Evolutionary conservation across 2,113 vertebrate genomes (phyloP).

Genomic region (Scolopax mira): DNA sequence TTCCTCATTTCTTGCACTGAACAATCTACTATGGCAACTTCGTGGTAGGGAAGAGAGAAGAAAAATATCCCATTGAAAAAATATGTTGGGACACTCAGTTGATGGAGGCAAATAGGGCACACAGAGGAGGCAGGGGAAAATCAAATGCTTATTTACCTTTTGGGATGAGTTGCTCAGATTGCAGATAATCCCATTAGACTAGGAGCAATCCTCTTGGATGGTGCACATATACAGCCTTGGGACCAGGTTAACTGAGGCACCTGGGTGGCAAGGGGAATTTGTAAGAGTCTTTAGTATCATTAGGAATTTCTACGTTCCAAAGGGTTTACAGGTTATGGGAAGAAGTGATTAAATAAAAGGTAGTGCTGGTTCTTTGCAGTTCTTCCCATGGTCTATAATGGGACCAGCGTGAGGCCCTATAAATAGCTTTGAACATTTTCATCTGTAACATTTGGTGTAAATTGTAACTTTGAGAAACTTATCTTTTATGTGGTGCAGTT

Average conservation of each 20-base stretch:
- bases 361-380: not conserved
- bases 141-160: slow-evolving; percentile 16
- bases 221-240: not conserved
- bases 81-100: accelerated
- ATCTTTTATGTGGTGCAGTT: slow-evolving; percentile 63
- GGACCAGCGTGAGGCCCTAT: not conserved
- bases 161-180: not conserved
- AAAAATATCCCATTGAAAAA: not conserved
- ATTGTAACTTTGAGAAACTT: slow-evolving; percentile 67
- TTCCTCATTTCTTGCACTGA: not conserved
- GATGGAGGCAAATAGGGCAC: not conserved
- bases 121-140: not conserved
- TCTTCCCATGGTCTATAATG: not conserved
- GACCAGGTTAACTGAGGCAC: not conserved
- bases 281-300: not conserved
- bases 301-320: not conserved
- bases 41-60: not conserved
- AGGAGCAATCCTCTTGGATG: not conserved
- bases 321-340: not conserved
- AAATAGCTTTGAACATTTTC: slow-evolving; percentile 56
- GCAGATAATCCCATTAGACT: not conserved
- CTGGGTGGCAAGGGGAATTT: not conserved
- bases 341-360: not conserved
- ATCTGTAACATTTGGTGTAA: slow-evolving; percentile 64
- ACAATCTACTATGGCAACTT: not conserved